These are phyloP conservation scores for Crossoptilon crossoptilon DNA, from an alignment of 2,797 vertebrate genomes.

Conservation along the genomic window DNA sequence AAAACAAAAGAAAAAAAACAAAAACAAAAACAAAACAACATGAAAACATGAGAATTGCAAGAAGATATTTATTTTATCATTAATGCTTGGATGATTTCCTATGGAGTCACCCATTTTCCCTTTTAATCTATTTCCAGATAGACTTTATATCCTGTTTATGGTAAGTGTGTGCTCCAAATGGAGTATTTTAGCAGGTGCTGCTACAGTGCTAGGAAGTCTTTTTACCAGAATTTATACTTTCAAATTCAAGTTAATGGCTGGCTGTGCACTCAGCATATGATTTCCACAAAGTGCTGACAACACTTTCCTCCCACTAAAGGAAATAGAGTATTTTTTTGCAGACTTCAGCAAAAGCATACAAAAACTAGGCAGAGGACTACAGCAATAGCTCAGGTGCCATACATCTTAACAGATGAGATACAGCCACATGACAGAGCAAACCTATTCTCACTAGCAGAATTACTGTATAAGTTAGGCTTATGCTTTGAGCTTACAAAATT, in stretches of 20 bases:
- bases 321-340: slow-evolving; percentile 37
- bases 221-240: slow-evolving; percentile 18
- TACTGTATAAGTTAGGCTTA: neutral
- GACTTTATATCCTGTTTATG: neutral
- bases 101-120: neutral
- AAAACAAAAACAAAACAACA: neutral
- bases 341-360: neutral
- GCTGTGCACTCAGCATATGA: neutral
- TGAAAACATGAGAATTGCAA: neutral
- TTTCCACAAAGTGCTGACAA: slow-evolving; percentile 35
- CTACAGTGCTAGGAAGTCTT: neutral
- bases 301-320: slow-evolving; percentile 19
- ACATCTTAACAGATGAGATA: neutral
- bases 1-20: too few relatives aligned
- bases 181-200: neutral
- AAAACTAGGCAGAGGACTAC: neutral
- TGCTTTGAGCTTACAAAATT: neutral
- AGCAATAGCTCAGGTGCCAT: neutral
- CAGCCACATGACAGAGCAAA: neutral
- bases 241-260: slow-evolving; percentile 15
- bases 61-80: neutral
- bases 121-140: neutral
- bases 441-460: neutral
- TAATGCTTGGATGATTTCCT: neutral
- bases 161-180: neutral